Conservation (phyloP, 2,888 invertebrate genomes). For the Eupithecia abbreviata region DNA sequence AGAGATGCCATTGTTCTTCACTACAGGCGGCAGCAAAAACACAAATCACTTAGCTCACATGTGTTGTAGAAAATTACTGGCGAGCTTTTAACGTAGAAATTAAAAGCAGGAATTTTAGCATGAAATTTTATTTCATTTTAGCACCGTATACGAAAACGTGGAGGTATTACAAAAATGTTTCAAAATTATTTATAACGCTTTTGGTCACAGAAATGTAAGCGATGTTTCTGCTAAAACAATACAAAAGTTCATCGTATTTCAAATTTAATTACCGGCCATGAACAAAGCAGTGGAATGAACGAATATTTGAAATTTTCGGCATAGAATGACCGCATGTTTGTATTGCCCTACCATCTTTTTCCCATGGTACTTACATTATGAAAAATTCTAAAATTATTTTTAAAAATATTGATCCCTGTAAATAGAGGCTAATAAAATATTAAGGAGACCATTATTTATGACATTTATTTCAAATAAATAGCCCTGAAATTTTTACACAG, state of each 20-base stretch:
- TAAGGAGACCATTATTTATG: too few species aligned
- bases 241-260: constrained; percentile 23
- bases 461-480: too few species aligned
- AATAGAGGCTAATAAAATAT: too few species aligned
- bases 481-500: too few species aligned
- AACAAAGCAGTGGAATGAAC: constrained; percentile 8
- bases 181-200: constrained; percentile 31
- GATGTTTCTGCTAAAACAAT: constrained; percentile 23
- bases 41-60: constrained; percentile 36
- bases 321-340: neutral
- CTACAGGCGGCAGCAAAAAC: constrained; percentile 13
- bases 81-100: constrained; percentile 37
- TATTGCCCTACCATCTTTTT: neutral
- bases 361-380: neutral
- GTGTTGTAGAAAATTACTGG: constrained; percentile 26
- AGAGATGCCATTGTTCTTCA: constrained; percentile 3
- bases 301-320: constrained; percentile 12
- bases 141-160: constrained; percentile 29
- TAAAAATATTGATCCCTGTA: neutral
- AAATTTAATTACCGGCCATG: constrained; percentile 16
- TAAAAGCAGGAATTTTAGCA: constrained; percentile 38
- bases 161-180: constrained; percentile 34
- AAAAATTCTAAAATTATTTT: neutral
- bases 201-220: constrained; percentile 20
- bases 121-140: constrained; percentile 35